Evolutionary conservation across 1,140 invertebrate species (phyloP), one percentile per base, ranked within the genome.

Genomic region (Fopius arisanus): DNA sequence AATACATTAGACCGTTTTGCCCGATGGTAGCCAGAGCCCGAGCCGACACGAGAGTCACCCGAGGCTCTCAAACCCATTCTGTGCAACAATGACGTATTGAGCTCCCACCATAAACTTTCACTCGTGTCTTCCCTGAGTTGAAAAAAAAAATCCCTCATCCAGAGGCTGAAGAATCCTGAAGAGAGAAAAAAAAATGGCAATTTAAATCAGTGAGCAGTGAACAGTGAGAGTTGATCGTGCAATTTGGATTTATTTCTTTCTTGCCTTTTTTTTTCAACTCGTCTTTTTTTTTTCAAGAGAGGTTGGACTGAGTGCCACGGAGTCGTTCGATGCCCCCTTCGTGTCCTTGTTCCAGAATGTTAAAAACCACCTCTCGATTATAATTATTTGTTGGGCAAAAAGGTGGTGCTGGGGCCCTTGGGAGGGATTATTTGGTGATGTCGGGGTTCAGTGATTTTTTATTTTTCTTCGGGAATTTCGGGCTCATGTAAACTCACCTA

Each of bases 401-500:
- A 1, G 33, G 9, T 7, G 33, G 33, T 37, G 9, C 1, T 1
- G 33, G 33, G 33, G 9, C 1, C 33, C 3, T 37, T 37, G 3
- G 1, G 33, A n/a, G n/a, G 21, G 5, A 59, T 59, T 48, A 48
- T 9, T 48, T 6, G 4, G 54, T 59, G 62, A 16, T 19, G 23
- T 54, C 23, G 9, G 16, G 2, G 23, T 54, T 51, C 23, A 10
- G 5, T 54, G 16, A 54, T 54, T 0, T 54, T 54, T n/a, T 21
- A 7, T n/a, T 19, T 5, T 54, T n/a, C n/a, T n/a, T n/a, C n/a
- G n/a, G n/a, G n/a, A n/a, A n/a, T n/a, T n/a, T n/a, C n/a, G n/a
- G 26, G 51, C 54, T 67, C 71, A 72, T 72, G 71, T 51, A 72
- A 67, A 72, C 71, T 72, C 63, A 67, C 43, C 71, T 67, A 72